Conservation (phyloP, 1,140 invertebrate species). For the Eciton burchellii region DNA sequence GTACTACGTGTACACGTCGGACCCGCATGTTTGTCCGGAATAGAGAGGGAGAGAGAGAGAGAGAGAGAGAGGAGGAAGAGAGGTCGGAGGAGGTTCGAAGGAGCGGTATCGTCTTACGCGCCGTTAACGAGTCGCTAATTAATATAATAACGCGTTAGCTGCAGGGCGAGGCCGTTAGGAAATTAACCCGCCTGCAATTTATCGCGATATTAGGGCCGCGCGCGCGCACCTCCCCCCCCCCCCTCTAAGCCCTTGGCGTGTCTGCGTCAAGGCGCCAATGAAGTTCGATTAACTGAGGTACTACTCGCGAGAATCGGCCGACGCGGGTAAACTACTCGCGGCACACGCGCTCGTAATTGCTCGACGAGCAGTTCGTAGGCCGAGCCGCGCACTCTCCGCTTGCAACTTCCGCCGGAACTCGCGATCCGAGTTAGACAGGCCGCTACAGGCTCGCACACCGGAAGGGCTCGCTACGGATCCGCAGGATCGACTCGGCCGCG, state of each 20-base stretch:
- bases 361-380: too few species aligned
- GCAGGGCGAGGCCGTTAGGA: slow-evolving; percentile 38
- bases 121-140: slow-evolving; percentile 57
- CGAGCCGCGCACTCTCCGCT: too few species aligned
- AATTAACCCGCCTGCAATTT: slow-evolving; percentile 64
- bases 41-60: background rate
- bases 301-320: slow-evolving; percentile 53
- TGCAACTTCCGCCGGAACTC: too few species aligned
- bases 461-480: too few species aligned
- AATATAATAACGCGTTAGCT: slow-evolving; percentile 53
- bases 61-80: background rate
- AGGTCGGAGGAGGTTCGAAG: background rate
- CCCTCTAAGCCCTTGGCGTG: too few species aligned
- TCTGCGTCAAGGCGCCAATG: slow-evolving; percentile 58
- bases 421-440: too few species aligned
- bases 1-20: background rate
- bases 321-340: background rate
- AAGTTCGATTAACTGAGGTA: slow-evolving; percentile 62
- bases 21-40: background rate
- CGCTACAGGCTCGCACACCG: too few species aligned
- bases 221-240: too few species aligned
- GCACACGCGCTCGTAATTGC: too few species aligned
- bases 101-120: slow-evolving; percentile 1
- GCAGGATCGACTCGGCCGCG: too few species aligned
- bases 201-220: slow-evolving; percentile 59